Evolutionary conservation across 1,140 invertebrate genomes (phyloP), one percentile per base, ranked within the genome.

Genomic region (Lepidotrigona ventralis): DNA sequence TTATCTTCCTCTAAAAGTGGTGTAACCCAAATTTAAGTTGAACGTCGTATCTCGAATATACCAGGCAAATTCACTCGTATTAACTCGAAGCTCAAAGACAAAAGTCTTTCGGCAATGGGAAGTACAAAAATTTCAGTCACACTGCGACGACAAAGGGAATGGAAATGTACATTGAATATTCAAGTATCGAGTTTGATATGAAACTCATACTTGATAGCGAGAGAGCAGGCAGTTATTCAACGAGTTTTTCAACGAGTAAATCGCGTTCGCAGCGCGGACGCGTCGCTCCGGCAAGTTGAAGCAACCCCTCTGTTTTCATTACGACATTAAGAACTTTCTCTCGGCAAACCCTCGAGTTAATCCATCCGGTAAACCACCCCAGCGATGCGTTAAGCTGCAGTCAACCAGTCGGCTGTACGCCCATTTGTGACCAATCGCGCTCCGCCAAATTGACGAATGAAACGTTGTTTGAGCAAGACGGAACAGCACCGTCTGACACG

Each of bases 251-350:
- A 82, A 51, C 53, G 58, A 70, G n/a, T 77, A 73, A 60, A 14
- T 86, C 78, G 68, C 79, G 78, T 71, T 39, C 79, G 54, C 84
- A 69, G 60, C 79, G 54, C 84, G 69, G 60, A 58, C 88, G 72
- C 81, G 84, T 82, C 82, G 78, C 75, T 68, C n/a, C n/a, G n/a
- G n/a, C 81, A 80, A 66, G 29, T 51, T 76, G 79, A 70, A 64
- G 60, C 79, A 66, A 51, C 58, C 84, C 75, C 85, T 83, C 81
- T 81, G 83, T 86, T 89, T 90, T 89, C 89, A 89, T 90, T 90
- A 87, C 70, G 76, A 85, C 84, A 83, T 88, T 90, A 85, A 85
- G 86, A 88, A 90, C 85, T 88, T 90, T 89, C 85, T 86, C 88
- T 86, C 88, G 81, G 84, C 85, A 86, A 88, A 83, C 83, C 82